Evolutionary conservation across 2,113 vertebrate genomes (phyloP), one percentile per base, ranked within the genome.

Genomic region (Lontra canadensis): DNA sequence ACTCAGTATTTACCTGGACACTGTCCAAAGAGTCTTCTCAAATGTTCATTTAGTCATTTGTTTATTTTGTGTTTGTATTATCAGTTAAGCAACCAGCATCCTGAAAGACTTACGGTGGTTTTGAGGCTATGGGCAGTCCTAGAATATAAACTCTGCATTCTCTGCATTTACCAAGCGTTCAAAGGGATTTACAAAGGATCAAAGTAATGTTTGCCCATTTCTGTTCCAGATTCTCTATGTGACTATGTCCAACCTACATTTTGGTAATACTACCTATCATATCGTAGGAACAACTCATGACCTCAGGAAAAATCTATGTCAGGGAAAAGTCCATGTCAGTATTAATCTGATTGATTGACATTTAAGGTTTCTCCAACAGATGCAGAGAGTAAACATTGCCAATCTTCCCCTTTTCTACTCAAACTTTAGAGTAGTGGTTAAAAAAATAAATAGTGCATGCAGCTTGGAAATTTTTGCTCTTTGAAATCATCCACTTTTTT

Each of bases 321-420:
- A 36, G 29, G 88, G 82, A 61, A 94, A 95, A 95, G 55, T 52
- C 25, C 31, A 61, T 47, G 79, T 97, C 83, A 95, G 15, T 29
- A 76, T 23, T 67, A 76, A 85, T 97, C 63, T 67, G 7, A 73
- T 0, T 78, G 90, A 84, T 10, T 85, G 94, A 76, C 63, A 88
- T 61, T 88, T 85, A 83, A 91, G 25, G 9, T 81, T 85, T 78
- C 59, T 65, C 31, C 55, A 63, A 29, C 1, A 71, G 49, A 67
- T 61, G 2, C 4, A 81, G 18, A 67, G 20, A 2, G 18, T 63
- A 76, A 49, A 21, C 42, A 95, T 8, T 74, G 23, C 9, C 6
- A 69, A 42, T 59, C 81, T 26, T 55, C 36, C 7, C 15, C 1
- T 67, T 93, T 42, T 52, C 18, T 85, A 39, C 10, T 90, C 34